Percentiles rank a stretch among this genome's conserved stretches.
Conservation (phyloP, 2,797 vertebrate species). For the Danio kyathit region DNA sequence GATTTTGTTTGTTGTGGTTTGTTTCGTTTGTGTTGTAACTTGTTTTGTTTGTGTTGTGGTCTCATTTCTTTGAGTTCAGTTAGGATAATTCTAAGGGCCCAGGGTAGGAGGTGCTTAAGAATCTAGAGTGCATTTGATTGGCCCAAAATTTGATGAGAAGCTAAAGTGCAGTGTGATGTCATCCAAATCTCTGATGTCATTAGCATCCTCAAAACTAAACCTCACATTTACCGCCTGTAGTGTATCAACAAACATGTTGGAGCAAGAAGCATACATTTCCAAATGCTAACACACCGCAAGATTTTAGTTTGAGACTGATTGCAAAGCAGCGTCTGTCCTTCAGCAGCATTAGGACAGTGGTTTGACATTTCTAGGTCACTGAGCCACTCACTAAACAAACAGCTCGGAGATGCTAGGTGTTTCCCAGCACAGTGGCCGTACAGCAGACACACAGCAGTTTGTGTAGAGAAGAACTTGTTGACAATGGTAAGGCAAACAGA, state of each 20-base stretch:
- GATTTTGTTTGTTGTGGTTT: too few relatives aligned
- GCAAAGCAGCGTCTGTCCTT: neutral
- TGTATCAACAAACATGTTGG: neutral
- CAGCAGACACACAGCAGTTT: conserved; percentile 16
- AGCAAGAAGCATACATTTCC: neutral
- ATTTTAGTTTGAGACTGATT: conserved; percentile 27
- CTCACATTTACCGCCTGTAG: neutral
- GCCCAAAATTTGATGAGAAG: too few relatives aligned
- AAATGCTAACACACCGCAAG: neutral
- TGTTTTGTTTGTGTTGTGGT: too few relatives aligned
- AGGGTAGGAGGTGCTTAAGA: too few relatives aligned
- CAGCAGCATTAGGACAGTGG: conserved; percentile 13
- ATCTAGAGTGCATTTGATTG: too few relatives aligned
- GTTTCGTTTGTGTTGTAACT: too few relatives aligned
- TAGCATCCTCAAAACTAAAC: neutral
- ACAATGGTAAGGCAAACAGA: conserved; percentile 56
- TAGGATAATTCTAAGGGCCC: too few relatives aligned
- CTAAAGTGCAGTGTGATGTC: too few relatives aligned
- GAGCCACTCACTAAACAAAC: conserved; percentile 41
- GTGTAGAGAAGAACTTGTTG: conserved; percentile 32
- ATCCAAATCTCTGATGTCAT: too few relatives aligned
- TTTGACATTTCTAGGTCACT: conserved; percentile 46
- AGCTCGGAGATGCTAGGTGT: conserved; percentile 47
- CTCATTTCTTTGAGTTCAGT: too few relatives aligned
- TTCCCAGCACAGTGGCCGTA: conserved; percentile 30